Conservation (phyloP, 37 sponge, comb jelly and placozoan genomes). For the Axinella damicornis region DNA sequence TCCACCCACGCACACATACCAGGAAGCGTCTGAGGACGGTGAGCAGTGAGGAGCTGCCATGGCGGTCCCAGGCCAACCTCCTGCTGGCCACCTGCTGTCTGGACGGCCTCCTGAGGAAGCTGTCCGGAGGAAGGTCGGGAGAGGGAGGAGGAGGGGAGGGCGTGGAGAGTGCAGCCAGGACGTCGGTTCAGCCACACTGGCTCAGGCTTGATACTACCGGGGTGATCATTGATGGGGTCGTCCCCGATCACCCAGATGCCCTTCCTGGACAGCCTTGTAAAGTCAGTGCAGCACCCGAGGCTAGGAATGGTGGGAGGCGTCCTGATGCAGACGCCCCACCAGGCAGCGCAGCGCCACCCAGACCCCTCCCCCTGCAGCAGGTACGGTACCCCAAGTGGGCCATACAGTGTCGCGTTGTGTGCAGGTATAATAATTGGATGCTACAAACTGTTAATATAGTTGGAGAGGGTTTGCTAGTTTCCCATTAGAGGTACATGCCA, state of each 20-base stretch:
- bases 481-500: too few species aligned
- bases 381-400: neutral
- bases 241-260: conserved; percentile 18
- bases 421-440: too few species aligned
- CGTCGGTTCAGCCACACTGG: neutral
- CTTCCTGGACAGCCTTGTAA: conserved; percentile 11
- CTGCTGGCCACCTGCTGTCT: conserved; percentile 52
- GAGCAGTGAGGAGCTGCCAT: conserved; percentile 81
- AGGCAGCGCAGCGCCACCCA: neutral
- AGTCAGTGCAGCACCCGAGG: neutral
- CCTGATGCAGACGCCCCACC: too few species aligned
- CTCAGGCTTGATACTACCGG: conserved; percentile 38
- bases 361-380: neutral
- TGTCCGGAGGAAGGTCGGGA: neutral
- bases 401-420: too few species aligned
- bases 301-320: too few species aligned
- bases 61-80: conserved; percentile 90
- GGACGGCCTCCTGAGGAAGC: conserved; percentile 9
- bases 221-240: conserved; percentile 53
- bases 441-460: too few species aligned
- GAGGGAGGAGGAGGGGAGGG: conserved; percentile 14
- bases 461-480: too few species aligned
- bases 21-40: conserved; percentile 64
- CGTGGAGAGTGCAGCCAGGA: too few species aligned
- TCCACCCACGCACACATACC: neutral